Conservation (phyloP, 2,888 invertebrate genomes). For the Drosophila neonasuta region DNA sequence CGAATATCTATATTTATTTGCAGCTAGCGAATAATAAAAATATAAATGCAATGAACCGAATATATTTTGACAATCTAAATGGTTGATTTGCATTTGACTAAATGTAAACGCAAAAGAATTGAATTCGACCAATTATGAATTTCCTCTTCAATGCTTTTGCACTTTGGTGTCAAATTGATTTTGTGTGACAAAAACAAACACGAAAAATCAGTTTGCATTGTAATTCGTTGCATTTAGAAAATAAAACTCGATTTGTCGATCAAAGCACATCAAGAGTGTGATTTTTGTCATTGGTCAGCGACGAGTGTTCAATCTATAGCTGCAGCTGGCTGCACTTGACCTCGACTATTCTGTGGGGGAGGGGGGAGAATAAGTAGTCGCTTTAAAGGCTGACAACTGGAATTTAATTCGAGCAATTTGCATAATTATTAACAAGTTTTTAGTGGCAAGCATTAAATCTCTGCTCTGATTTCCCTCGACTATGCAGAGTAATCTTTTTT, state of each 20-base stretch:
- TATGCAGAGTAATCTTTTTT: conserved; percentile 1
- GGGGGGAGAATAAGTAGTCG: neutral
- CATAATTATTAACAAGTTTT: conserved; percentile 47
- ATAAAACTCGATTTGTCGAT: conserved; percentile 17
- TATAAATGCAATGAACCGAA: conserved; percentile 39
- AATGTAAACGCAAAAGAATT: neutral
- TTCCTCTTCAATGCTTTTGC: neutral
- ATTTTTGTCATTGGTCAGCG: conserved; percentile 36
- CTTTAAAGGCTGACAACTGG: conserved; percentile 28
- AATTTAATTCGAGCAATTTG: conserved; percentile 25
- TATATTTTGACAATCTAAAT: conserved; percentile 1
- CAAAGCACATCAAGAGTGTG: conserved; percentile 24
- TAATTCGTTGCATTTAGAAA: conserved; percentile 23
- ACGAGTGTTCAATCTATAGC: conserved; percentile 7
- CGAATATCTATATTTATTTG: conserved; percentile 23
- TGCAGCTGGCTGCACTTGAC: conserved; percentile 41
- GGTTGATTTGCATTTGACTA: neutral
- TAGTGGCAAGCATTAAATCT: conserved; percentile 12
- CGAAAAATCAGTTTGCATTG: no score
- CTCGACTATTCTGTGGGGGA: conserved; percentile 10
- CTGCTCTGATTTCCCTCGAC: conserved; percentile 30
- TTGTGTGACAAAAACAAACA: neutral
- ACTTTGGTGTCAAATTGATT: conserved; percentile 8
- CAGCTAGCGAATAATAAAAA: conserved; percentile 9
- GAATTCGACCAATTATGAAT: conserved; percentile 5